Base-by-base conservation (phyloP, 1,140 invertebrate genomes). In the Orussus abietinus region DNA sequence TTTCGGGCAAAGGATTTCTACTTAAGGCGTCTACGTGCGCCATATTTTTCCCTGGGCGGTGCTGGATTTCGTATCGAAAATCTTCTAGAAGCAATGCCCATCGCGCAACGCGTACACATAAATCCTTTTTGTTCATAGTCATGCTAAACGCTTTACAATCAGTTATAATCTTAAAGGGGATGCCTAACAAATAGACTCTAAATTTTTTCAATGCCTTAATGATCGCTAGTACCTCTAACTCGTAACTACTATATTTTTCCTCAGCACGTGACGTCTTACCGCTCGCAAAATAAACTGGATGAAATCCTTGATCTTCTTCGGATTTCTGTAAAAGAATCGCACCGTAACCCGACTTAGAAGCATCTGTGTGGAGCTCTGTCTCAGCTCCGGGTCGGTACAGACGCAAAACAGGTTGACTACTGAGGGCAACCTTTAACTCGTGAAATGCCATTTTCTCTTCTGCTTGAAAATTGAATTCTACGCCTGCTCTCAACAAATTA, bases 181-280 rank as follows among this genome's bases (percentile, higher is more conserved):
- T 56, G n/a, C 59, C 69, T 18, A 60, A 34, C 4, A 73, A 31
- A 33, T 75, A 75, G 17, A 51, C 18, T 14, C 65, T 25, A 47
- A 70, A 71, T 29, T 63, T 62, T 30, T 65, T 61, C 1, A 72
- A 17, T 5, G 56, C 54, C 38, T 51, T 44, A 13, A 68, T 45
- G 7, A 71, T 39, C 5, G 69, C 66, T 15, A 72, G 35, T 1
- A 53, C 49, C 38, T 69, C 64, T 13, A 69, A 33, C 17, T 69
- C 59, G 47, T 67, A 69, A 37, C 57, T 62, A 5, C 46, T 42
- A 33, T 38, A 53, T 6, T 57, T 60, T 30, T 46, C 26, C 48
- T 66, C 55, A 1, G 26, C 21, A 6, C 34, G 19, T 3, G 31
- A 42, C 9, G 42, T 50, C 13, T 42, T 38, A 18, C 33, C 12